Conservation (phyloP, 2,888 invertebrate genomes). For the Sinelater perroti region DNA sequence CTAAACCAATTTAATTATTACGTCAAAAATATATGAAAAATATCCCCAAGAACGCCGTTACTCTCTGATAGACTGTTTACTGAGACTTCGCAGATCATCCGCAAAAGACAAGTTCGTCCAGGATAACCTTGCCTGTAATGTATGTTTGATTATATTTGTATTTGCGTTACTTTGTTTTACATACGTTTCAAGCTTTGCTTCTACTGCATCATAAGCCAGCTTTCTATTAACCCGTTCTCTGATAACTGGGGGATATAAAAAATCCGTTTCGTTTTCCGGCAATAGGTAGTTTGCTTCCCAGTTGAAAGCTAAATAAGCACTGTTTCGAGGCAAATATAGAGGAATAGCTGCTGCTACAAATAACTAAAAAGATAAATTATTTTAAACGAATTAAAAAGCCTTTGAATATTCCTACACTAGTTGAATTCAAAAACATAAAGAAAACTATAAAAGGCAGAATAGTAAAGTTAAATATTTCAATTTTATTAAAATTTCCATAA, state of each 20-base stretch:
- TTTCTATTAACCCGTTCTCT: constrained; percentile 42
- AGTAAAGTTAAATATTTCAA: no score
- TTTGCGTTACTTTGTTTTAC: constrained; percentile 1
- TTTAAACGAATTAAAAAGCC: no score
- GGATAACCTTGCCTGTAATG: constrained; percentile 66
- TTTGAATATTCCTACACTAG: no score
- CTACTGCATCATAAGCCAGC: constrained; percentile 48
- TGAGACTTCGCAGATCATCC: constrained; percentile 73
- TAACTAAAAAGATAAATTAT: constrained; percentile 62
- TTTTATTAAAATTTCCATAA: no score
- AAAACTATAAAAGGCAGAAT: no score
- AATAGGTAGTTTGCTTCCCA: constrained; percentile 75
- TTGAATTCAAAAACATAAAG: no score
- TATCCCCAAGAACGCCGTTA: constrained; percentile 71
- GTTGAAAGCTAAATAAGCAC: constrained; percentile 77
- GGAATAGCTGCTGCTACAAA: constrained; percentile 77
- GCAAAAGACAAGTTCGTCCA: constrained; percentile 69
- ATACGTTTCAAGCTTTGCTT: constrained; percentile 51
- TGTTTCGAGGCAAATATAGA: constrained; percentile 72
- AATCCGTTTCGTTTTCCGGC: constrained; percentile 64
- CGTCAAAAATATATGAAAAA: constrained; percentile 73
- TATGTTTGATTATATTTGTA: neutral
- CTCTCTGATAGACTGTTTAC: constrained; percentile 61
- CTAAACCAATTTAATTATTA: constrained; percentile 56
- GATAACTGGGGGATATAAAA: constrained; percentile 52